Percentiles rank a stretch among this genome's conserved stretches.
Evolutionary conservation across 2,113 vertebrate species (phyloP).

Genomic region (Pseudopodoces humilis): DNA sequence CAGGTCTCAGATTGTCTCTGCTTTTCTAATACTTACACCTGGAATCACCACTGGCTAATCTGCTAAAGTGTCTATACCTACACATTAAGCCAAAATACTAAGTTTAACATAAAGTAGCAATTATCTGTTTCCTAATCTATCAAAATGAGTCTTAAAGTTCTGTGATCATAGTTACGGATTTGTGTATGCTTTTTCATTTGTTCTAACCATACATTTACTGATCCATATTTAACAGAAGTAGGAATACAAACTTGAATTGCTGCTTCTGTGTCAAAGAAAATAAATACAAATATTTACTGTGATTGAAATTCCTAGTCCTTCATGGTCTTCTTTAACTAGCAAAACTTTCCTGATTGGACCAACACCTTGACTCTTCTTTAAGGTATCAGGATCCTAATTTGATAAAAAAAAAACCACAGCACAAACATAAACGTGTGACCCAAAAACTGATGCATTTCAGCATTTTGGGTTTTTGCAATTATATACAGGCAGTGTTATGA

Average conservation of each 20-base stretch:
- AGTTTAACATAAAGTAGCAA: not conserved
- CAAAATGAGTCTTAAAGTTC: not conserved
- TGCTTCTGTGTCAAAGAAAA: not conserved
- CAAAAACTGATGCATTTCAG: not conserved
- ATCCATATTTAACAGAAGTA: not conserved
- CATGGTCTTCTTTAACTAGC: slow-evolving; percentile 95
- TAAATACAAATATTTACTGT: slow-evolving; percentile 81
- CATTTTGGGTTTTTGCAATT: not conserved
- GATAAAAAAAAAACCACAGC: not conserved
- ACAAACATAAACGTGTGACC: not conserved
- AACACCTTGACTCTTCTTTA: slow-evolving; percentile 98
- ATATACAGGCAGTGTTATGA: not conserved
- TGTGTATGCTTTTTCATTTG: not conserved
- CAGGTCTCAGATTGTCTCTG: not conserved
- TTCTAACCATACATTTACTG: not conserved
- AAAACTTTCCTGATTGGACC: slow-evolving; percentile 96
- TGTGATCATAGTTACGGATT: not conserved
- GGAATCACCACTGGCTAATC: not conserved
- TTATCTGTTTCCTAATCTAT: not conserved
- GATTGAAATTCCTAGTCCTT: slow-evolving; percentile 98
- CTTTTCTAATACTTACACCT: not conserved
- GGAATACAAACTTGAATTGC: not conserved
- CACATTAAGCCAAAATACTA: not conserved
- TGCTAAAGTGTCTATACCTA: not conserved
- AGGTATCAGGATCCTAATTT: slow-evolving; percentile 88